Evolutionary conservation across 1,140 invertebrate species (phyloP), one percentile per base, ranked within the genome.

Genomic region (Varroa destructor): DNA sequence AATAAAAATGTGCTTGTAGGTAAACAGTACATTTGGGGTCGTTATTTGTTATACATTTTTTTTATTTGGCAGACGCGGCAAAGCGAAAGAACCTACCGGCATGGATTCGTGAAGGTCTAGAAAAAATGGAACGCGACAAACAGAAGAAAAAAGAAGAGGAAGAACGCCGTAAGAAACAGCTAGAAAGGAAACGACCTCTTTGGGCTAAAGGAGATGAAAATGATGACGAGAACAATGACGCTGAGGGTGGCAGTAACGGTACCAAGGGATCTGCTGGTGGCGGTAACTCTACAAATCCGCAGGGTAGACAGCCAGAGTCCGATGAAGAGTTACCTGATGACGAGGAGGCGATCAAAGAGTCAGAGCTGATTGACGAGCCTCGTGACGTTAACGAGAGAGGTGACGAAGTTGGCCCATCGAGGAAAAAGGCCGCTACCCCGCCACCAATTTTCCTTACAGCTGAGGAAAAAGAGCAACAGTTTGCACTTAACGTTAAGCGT

Each of bases 61-160:
- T 25, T 25, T 25, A 8, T 51, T 8, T 51, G 3, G 46, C 76
- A 82, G 93, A 97, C 83, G 90, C 91, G 42, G 88, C 88, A 43
- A 94, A 93, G 80, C 82, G 92, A 51, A 87, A 91, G 78, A 87
- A 90, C 77, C 83, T 98, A 42, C 94, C 94, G 58, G 89, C 89
- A 4, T 98, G 94, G 94, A 96, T 97, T 73, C 82, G 92, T 76
- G 91, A 95, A 83, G 91, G 93, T 54, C 81, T 97, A 72, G 93
- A 97, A 79, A 97, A 97, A 83, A 96, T 97, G 90, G 93, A 97
- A 81, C 83, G 88, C 67, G 93, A 97, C 75, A 97, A 97, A 79
- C 86, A 88, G 76, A 91, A 88, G 76, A 89, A 91, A 75, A 81
- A 90, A 74, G 90, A 95, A 78, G 86, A 78, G 71, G 80, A 81